phyloP scores from a whole-genome alignment of 30 jellyfish, hydroid and myxozoan genomes.

The Pelagia noctiluca region DNA sequence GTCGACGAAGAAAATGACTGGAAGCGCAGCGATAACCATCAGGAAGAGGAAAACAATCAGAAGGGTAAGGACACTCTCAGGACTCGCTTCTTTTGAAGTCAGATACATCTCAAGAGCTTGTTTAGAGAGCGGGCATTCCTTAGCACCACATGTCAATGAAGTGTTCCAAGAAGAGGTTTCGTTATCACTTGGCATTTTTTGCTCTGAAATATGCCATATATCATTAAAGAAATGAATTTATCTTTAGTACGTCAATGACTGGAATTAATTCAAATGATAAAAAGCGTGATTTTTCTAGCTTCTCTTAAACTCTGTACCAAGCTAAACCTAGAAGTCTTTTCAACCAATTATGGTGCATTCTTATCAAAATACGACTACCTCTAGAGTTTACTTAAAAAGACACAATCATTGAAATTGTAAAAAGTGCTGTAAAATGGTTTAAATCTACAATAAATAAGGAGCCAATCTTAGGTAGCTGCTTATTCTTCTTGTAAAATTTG shows the following conservation, averaged over 20 bases:
- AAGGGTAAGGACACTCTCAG: conserved; percentile 41
- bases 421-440: no score
- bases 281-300: no score
- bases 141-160: conserved; percentile 41
- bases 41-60: conserved; percentile 38
- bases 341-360: neutral
- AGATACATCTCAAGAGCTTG: neutral
- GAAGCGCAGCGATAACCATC: no score
- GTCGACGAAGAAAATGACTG: no score
- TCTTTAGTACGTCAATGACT: neutral
- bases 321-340: neutral
- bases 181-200: neutral
- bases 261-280: no score
- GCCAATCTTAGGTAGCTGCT: no score
- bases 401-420: no score
- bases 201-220: neutral
- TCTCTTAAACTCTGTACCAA: no score
- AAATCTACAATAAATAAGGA: no score
- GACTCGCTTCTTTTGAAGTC: conserved; percentile 10
- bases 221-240: neutral
- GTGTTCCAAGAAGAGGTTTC: neutral
- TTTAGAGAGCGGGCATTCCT: conserved; percentile 38
- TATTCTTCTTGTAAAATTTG: no score
- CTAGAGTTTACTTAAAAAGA: no score
- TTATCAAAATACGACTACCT: neutral